These are phyloP conservation scores for Callipepla californica DNA, from an alignment of 2,113 vertebrate species.

Conservation along the genomic window DNA sequence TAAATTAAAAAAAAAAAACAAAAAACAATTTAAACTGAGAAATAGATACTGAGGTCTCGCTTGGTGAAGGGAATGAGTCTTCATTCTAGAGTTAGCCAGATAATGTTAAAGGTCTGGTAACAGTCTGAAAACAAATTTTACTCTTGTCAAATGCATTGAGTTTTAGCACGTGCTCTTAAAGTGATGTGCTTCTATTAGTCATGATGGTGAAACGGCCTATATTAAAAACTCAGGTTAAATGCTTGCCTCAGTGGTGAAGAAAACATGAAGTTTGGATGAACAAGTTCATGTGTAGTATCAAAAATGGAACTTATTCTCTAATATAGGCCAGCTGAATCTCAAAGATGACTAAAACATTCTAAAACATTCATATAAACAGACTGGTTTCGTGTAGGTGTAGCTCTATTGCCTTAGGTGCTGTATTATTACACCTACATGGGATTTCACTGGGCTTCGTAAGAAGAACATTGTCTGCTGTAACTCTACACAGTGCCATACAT, in stretches of 20 bases:
- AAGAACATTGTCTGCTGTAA: not conserved
- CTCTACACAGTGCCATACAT: not conserved
- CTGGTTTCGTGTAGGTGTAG: not conserved
- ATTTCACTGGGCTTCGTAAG: not conserved
- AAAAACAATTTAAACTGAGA: not conserved
- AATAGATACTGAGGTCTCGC: not conserved
- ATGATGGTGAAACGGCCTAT: not conserved
- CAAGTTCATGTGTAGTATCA: not conserved
- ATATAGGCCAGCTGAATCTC: not conserved
- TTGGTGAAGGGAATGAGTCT: not conserved
- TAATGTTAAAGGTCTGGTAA: not conserved
- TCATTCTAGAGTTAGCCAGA: not conserved
- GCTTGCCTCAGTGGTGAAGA: not conserved
- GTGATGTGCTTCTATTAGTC: not conserved
- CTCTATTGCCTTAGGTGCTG: not conserved
- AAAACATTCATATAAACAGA: not conserved
- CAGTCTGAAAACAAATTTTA: not conserved
- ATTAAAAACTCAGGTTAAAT: not conserved
- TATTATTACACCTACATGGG: not conserved
- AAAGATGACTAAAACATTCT: not conserved
- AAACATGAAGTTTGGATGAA: not conserved
- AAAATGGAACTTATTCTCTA: not conserved
- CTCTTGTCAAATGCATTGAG: accelerated
- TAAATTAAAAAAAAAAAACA: not conserved
- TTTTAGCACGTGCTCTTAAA: not conserved